These are phyloP conservation scores for Sthenelais limicola DNA, from an alignment of 2,888 invertebrate genomes.

Conservation along the genomic window DNA sequence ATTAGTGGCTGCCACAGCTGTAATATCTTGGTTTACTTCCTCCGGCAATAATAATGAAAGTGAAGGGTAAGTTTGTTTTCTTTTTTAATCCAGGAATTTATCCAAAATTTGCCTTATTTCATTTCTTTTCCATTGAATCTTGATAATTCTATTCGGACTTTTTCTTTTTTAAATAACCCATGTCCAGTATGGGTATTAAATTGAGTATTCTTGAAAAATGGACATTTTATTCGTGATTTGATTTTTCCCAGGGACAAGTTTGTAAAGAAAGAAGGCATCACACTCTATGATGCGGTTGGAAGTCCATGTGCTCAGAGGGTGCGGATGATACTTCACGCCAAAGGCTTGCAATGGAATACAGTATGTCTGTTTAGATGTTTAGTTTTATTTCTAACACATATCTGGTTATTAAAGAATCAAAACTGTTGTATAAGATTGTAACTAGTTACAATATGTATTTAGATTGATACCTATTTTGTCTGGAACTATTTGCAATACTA, in stretches of 20 bases:
- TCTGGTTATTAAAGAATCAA: background rate
- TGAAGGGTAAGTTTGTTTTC: background rate
- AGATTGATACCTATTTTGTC: too few relatives aligned
- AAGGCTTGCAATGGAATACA: slow-evolving; percentile 10
- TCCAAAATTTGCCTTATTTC: background rate
- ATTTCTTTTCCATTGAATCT: background rate
- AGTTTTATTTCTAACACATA: background rate
- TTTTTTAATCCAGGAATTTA: background rate
- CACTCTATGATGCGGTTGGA: slow-evolving; percentile 10
- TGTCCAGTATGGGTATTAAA: too few relatives aligned
- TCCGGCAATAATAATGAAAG: background rate
- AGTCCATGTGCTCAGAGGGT: slow-evolving; percentile 26
- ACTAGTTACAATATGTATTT: too few relatives aligned
- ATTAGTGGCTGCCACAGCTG: slow-evolving; percentile 5
- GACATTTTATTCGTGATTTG: background rate
- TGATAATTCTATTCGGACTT: background rate
- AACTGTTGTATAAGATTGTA: too few relatives aligned
- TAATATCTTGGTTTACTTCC: slow-evolving; percentile 3
- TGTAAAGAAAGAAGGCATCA: slow-evolving; percentile 10
- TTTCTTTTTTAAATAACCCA: too few relatives aligned
- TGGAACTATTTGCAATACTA: too few relatives aligned
- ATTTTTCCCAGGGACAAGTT: background rate
- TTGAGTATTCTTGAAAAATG: background rate
- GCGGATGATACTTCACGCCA: slow-evolving; percentile 20
- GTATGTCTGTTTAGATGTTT: slow-evolving; percentile 14